Evolutionary conservation across 2,113 vertebrate species (phyloP).

Genomic region (Xenotilapia caudafasciata): DNA sequence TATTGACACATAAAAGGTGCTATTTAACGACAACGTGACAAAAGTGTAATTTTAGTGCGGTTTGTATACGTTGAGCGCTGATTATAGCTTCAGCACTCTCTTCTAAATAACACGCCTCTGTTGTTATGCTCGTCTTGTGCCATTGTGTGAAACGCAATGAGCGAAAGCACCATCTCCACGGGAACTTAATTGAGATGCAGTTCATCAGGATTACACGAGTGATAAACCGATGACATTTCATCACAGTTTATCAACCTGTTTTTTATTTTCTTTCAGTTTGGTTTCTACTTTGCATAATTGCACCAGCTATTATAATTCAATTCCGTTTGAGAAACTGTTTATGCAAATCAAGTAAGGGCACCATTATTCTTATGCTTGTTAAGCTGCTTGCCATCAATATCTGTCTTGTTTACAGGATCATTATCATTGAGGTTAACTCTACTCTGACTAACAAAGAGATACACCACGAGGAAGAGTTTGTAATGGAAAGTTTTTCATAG

Average conservation of each 20-base stretch:
- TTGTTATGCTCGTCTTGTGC: background rate
- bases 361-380: background rate
- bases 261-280: background rate
- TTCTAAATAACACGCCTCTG: background rate
- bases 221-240: background rate
- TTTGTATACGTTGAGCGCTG: background rate
- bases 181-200: background rate
- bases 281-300: background rate
- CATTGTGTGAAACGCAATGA: background rate
- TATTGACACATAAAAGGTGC: background rate
- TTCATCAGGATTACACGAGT: background rate
- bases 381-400: constrained; percentile 7
- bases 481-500: background rate
- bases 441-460: background rate
- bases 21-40: background rate
- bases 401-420: background rate
- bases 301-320: background rate
- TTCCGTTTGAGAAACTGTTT: background rate
- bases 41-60: background rate
- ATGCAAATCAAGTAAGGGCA: background rate
- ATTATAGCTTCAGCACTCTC: background rate
- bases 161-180: background rate
- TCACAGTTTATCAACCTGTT: background rate
- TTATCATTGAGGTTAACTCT: background rate
- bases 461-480: background rate